Evolutionary conservation across 35 echinoderm and acorn worm species (phyloP).

Genomic region (Heliocidaris tuberculata): DNA sequence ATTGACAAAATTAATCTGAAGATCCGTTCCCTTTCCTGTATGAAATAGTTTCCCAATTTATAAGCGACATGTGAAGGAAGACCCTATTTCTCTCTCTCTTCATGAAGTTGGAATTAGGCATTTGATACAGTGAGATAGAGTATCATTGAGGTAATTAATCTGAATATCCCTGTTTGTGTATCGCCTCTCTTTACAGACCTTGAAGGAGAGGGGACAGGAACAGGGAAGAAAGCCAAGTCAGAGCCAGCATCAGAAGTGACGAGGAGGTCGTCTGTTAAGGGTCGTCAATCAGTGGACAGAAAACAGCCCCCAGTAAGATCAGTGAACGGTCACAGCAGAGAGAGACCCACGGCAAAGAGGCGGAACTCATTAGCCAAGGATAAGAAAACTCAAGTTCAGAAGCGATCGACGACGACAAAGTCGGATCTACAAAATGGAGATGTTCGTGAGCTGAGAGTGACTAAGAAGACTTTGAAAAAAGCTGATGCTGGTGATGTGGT

Average conservation of each 20-base stretch:
- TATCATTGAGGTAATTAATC: slow-evolving; percentile 28
- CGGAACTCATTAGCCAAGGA: slow-evolving; percentile 9
- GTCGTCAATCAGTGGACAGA: slow-evolving; percentile 33
- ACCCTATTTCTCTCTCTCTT: slow-evolving; percentile 9
- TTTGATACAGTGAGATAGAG: slow-evolving; percentile 17
- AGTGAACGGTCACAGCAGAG: slow-evolving; percentile 35
- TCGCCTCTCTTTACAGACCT: slow-evolving; percentile 33
- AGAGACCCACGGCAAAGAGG: slow-evolving; percentile 30
- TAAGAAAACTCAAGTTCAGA: slow-evolving; percentile 21
- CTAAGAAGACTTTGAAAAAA: background rate
- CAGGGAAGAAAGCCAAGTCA: slow-evolving; percentile 27
- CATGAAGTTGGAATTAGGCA: slow-evolving; percentile 2
- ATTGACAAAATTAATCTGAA: background rate
- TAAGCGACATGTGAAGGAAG: background rate
- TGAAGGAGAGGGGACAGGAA: slow-evolving; percentile 43
- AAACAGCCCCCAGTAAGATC: slow-evolving; percentile 26
- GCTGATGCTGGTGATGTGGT: background rate
- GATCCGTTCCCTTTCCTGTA: background rate
- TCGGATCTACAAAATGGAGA: background rate
- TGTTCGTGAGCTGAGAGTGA: background rate
- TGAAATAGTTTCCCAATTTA: slow-evolving; percentile 8
- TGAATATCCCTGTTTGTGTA: slow-evolving; percentile 10
- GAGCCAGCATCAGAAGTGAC: slow-evolving; percentile 39
- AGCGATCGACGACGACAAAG: background rate
- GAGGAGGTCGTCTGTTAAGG: slow-evolving; percentile 32